Evolutionary conservation across 2,797 vertebrate genomes (phyloP).

Genomic region (Nothura maculosa): DNA sequence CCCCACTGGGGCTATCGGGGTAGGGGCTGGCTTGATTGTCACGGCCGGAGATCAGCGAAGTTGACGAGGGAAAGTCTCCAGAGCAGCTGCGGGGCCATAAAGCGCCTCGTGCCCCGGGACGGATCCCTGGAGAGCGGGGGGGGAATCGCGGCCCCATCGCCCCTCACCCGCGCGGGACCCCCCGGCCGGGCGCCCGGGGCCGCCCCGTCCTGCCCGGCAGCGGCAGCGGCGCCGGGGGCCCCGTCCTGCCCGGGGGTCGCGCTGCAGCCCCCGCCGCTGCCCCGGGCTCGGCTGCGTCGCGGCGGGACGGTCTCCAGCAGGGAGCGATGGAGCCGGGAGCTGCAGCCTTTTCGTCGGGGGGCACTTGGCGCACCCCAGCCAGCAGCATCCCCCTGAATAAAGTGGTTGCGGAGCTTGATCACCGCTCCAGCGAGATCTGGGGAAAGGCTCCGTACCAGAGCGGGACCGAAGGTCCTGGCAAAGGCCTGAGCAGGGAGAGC

Average conservation of each 20-base stretch:
- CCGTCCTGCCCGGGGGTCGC: no score
- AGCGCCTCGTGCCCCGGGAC: neutral
- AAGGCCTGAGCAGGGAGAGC: neutral
- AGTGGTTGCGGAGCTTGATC: neutral
- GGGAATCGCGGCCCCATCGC: neutral
- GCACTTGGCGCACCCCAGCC: neutral
- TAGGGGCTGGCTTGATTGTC: neutral
- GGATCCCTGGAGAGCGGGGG: neutral
- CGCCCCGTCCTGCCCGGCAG: neutral
- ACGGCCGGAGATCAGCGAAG: neutral
- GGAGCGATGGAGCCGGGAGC: fast-evolving
- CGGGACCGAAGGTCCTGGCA: neutral
- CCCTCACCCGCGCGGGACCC: neutral
- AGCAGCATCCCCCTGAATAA: fast-evolving
- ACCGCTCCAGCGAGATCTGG: neutral
- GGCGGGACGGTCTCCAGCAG: neutral
- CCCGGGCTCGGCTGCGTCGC: no score
- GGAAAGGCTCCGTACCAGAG: neutral
- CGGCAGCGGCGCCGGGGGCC: neutral
- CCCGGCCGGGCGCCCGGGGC: neutral
- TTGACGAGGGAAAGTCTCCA: neutral
- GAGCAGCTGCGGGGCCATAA: neutral
- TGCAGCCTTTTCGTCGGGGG: neutral
- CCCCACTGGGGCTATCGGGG: neutral
- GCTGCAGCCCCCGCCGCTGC: no score